phyloP scores from a whole-genome alignment of 2,888 invertebrate genomes.

The Drosophila mercatorum region DNA sequence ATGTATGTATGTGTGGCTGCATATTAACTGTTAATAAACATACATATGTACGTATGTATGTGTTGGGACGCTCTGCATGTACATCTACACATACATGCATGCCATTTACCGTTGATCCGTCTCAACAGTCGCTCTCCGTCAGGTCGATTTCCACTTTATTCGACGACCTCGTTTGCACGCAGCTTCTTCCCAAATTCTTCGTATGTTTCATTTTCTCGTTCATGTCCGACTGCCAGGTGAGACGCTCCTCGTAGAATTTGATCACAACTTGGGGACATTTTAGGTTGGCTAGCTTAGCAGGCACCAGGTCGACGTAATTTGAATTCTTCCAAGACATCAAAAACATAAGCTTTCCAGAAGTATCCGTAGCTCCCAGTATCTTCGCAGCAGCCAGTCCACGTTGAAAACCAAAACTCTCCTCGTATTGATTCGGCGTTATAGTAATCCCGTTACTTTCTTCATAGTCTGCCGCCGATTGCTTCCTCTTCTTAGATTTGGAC shows the following conservation, averaged over 20 bases:
- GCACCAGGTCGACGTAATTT: constrained; percentile 94
- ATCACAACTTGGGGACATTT: constrained; percentile 95
- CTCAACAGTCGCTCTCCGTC: background rate
- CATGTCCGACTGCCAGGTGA: constrained; percentile 92
- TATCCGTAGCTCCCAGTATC: constrained; percentile 95
- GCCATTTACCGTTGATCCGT: constrained; percentile 11
- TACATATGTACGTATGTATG: background rate
- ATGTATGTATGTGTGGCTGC: background rate
- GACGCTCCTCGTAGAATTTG: constrained; percentile 94
- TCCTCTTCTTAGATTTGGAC: constrained; percentile 78
- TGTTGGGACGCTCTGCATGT: background rate
- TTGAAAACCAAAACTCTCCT: constrained; percentile 88
- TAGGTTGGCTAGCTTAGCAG: constrained; percentile 92
- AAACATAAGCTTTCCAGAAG: constrained; percentile 95
- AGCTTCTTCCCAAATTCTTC: background rate
- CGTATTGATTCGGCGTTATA: background rate
- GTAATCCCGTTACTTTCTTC: constrained; percentile 31
- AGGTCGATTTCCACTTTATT: background rate
- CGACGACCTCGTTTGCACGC: background rate
- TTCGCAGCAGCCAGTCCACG: constrained; percentile 92
- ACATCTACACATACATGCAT: background rate
- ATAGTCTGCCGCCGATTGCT: constrained; percentile 70
- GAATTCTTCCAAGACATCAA: constrained; percentile 97
- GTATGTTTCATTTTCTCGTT: background rate
- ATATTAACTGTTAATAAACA: background rate